phyloP scores from a whole-genome alignment of 2,888 invertebrate genomes.

The Schizaphis graminum region DNA sequence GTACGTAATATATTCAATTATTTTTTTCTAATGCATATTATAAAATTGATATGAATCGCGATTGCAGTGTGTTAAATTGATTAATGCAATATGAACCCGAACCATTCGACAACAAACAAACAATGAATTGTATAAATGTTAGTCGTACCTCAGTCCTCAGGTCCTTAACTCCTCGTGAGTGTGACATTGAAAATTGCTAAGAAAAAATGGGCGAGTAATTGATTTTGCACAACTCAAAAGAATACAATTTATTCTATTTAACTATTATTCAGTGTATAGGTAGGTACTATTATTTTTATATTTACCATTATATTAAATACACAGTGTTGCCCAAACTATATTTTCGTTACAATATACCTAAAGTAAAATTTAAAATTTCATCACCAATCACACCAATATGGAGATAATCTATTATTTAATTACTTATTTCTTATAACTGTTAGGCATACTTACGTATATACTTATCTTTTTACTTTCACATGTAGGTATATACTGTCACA shows the following conservation, averaged over 20 bases:
- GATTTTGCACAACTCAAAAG: background rate
- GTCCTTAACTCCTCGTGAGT: background rate
- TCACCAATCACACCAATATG: background rate
- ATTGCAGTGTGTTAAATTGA: background rate
- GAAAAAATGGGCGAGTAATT: background rate
- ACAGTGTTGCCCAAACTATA: background rate
- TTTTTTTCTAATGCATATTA: background rate
- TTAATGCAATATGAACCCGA: background rate
- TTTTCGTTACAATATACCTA: background rate
- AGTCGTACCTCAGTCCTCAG: background rate
- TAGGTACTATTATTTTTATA: background rate
- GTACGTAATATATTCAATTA: background rate
- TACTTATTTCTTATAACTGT: background rate
- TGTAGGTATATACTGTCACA: background rate
- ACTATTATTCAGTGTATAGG: background rate
- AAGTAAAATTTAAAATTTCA: background rate
- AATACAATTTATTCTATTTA: background rate
- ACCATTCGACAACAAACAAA: background rate
- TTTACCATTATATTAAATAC: background rate
- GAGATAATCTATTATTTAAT: background rate
- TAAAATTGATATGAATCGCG: background rate
- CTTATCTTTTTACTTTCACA: background rate
- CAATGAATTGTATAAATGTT: background rate
- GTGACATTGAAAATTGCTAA: background rate
- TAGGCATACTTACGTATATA: background rate